phyloP scores from a whole-genome alignment of 2,797 vertebrate genomes.

The Schizothorax lantsangensis region DNA sequence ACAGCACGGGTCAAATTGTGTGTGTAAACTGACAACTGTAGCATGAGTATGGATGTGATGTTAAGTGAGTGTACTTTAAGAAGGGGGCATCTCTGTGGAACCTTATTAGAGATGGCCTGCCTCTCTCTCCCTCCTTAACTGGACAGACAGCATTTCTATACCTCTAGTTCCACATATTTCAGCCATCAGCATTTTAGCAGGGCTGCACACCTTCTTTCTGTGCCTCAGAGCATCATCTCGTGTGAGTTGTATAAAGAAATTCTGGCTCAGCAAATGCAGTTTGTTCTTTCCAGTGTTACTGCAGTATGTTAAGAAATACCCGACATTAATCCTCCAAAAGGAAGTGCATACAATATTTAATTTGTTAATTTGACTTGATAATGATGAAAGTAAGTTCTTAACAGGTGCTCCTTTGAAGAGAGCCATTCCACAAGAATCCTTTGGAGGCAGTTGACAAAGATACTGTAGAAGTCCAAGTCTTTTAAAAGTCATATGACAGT shows the following conservation, averaged over 20 bases:
- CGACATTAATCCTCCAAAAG: background rate
- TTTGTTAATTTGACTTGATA: background rate
- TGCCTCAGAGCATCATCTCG: slow-evolving; percentile 13
- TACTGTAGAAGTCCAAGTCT: background rate
- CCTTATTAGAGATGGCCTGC: slow-evolving; percentile 24
- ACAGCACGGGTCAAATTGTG: background rate
- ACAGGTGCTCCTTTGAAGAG: background rate
- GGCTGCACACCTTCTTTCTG: slow-evolving; percentile 14
- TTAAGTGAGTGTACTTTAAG: slow-evolving; percentile 30
- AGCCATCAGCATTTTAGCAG: slow-evolving; percentile 12
- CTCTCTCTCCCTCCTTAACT: background rate
- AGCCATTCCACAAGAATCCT: background rate
- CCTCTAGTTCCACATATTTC: slow-evolving; percentile 9
- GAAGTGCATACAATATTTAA: background rate
- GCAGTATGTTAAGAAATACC: background rate
- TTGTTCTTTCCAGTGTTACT: slow-evolving; percentile 14
- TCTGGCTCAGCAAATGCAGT: slow-evolving; percentile 10
- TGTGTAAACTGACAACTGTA: slow-evolving; percentile 14
- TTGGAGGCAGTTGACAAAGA: background rate
- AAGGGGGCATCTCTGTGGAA: slow-evolving; percentile 3
- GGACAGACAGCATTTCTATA: slow-evolving; percentile 15
- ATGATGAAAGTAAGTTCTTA: background rate
- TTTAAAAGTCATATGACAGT: background rate
- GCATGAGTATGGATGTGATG: slow-evolving; percentile 1
- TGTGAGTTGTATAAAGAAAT: slow-evolving; percentile 19